phyloP scores from a whole-genome alignment of 2,888 invertebrate genomes.

The Labia minor region DNA sequence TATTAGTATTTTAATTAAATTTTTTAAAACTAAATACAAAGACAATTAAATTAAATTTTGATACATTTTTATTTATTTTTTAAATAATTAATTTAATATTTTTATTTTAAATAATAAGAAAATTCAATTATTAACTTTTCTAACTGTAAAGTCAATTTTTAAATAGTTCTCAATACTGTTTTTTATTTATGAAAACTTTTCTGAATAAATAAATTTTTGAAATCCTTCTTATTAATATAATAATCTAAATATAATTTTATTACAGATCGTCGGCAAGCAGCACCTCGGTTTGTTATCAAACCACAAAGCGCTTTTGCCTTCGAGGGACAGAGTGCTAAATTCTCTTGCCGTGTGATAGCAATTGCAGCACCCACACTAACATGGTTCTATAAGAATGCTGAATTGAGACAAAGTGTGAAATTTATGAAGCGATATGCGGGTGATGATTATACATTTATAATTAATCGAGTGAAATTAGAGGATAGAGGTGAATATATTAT shows the following conservation, averaged over 20 bases:
- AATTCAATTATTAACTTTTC: too few species aligned
- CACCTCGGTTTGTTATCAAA: slow-evolving; percentile 94
- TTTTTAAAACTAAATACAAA: too few species aligned
- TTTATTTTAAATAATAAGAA: too few species aligned
- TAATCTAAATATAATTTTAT: background rate
- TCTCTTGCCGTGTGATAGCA: slow-evolving; percentile 94
- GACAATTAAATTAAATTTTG: background rate
- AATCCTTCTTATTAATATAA: too few species aligned
- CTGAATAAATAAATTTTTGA: too few species aligned
- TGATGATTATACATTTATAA: slow-evolving; percentile 94
- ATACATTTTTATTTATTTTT: background rate
- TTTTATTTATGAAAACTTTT: too few species aligned
- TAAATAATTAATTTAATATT: background rate
- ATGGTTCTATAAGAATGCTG: slow-evolving; percentile 89
- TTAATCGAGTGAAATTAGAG: slow-evolving; percentile 88
- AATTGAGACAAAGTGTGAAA: slow-evolving; percentile 92
- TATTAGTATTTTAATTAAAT: slow-evolving; percentile 14
- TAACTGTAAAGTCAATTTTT: too few species aligned
- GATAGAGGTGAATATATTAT: slow-evolving; percentile 97
- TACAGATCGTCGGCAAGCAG: slow-evolving; percentile 96
- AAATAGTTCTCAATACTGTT: too few species aligned
- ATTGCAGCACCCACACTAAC: slow-evolving; percentile 88
- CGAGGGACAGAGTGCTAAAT: slow-evolving; percentile 94
- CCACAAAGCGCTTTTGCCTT: slow-evolving; percentile 92
- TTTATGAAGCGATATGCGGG: slow-evolving; percentile 97